These are phyloP conservation scores for Diadema setosum DNA, from an alignment of 35 echinoderm and acorn worm species.

Conservation along the genomic window DNA sequence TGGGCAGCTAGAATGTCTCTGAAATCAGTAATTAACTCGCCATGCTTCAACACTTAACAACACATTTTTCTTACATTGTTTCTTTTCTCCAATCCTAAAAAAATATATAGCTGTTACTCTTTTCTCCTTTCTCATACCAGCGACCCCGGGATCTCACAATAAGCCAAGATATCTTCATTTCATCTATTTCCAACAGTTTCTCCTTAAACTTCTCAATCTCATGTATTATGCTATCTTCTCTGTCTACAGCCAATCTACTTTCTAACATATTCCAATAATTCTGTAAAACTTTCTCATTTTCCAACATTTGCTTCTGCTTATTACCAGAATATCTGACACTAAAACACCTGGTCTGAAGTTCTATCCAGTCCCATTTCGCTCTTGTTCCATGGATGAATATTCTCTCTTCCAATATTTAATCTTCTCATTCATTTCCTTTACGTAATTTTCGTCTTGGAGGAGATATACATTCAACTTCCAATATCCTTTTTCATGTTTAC, in stretches of 20 bases:
- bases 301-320: neutral
- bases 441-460: neutral
- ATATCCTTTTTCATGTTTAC: neutral
- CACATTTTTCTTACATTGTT: neutral
- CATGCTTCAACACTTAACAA: neutral
- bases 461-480: neutral
- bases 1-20: neutral
- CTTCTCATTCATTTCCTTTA: neutral
- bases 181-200: neutral
- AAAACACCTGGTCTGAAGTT: neutral
- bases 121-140: neutral
- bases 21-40: neutral
- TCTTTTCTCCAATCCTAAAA: neutral
- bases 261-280: neutral
- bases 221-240: neutral
- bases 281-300: neutral
- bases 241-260: neutral
- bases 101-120: neutral
- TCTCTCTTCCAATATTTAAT: neutral
- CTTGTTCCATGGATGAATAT: neutral
- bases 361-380: neutral
- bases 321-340: neutral
- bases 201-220: neutral
- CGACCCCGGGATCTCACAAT: neutral
- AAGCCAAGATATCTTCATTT: neutral